phyloP scores from a whole-genome alignment of 1,140 invertebrate genomes.

The Calliopsis andreniformis region DNA sequence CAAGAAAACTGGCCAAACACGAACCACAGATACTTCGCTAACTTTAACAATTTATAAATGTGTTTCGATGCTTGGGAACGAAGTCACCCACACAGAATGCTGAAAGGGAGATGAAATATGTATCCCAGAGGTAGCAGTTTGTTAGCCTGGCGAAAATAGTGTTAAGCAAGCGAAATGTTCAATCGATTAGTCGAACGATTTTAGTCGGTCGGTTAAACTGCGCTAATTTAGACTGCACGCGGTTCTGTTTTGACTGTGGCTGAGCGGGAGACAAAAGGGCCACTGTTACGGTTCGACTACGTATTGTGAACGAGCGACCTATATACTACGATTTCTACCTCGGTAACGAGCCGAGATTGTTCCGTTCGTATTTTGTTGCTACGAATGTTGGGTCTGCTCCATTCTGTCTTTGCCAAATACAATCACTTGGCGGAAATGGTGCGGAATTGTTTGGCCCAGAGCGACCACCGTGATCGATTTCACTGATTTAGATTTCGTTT shows the following conservation, averaged over 20 bases:
- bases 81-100: too few relatives aligned
- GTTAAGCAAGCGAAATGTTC: background rate
- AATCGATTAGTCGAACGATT: constrained; percentile 24
- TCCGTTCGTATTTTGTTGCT: constrained; percentile 32
- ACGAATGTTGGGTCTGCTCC: constrained; percentile 28
- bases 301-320: constrained; percentile 38
- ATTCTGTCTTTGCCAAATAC: constrained; percentile 9
- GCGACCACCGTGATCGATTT: background rate
- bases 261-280: constrained; percentile 29
- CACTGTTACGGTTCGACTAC: constrained; percentile 16
- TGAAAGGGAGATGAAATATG: too few relatives aligned
- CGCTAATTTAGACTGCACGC: constrained; percentile 35
- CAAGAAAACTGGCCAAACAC: too few relatives aligned
- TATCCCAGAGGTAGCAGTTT: too few relatives aligned
- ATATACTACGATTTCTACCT: constrained; percentile 30
- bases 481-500: background rate
- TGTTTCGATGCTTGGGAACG: background rate
- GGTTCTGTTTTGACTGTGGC: constrained; percentile 31
- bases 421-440: background rate
- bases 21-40: too few relatives aligned
- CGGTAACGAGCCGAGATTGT: constrained; percentile 23
- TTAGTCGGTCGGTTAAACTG: constrained; percentile 1
- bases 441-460: background rate
- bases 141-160: background rate
- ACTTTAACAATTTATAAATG: too few relatives aligned